Conservation (phyloP, 1,140 invertebrate genomes). For the Cotesia typhae region DNA sequence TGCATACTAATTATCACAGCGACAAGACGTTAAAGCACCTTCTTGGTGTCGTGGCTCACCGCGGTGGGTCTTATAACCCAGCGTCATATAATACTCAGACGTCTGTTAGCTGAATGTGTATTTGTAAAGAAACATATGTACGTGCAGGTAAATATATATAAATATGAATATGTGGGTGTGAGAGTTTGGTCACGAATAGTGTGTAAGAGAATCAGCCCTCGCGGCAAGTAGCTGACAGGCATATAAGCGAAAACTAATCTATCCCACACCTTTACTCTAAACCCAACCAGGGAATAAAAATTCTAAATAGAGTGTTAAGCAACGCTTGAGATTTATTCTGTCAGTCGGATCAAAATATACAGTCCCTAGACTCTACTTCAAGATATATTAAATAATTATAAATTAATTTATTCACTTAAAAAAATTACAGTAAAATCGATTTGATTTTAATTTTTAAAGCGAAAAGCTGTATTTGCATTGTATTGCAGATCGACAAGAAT, state of each 20-base stretch:
- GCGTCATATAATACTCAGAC: slow-evolving; percentile 4
- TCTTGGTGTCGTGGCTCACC: slow-evolving; percentile 10
- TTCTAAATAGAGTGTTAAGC: slow-evolving; percentile 52
- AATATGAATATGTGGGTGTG: neutral
- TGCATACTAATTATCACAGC: slow-evolving; percentile 22
- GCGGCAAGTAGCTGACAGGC: slow-evolving; percentile 52
- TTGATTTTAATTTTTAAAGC: too few species aligned
- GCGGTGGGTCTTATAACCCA: slow-evolving; percentile 3
- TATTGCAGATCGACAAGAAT: neutral
- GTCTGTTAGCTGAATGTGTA: neutral
- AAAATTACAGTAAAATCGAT: neutral
- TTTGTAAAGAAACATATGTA: neutral
- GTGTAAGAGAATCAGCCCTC: slow-evolving; percentile 32
- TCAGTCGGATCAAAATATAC: slow-evolving; percentile 2
- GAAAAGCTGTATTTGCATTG: neutral
- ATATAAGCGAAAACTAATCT: slow-evolving; percentile 53
- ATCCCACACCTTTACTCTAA: slow-evolving; percentile 50
- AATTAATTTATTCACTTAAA: too few species aligned
- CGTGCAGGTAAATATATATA: neutral
- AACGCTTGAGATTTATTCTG: slow-evolving; percentile 35
- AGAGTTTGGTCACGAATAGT: slow-evolving; percentile 10
- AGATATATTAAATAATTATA: neutral
- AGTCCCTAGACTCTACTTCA: neutral
- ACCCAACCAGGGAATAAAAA: slow-evolving; percentile 46
- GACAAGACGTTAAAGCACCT: slow-evolving; percentile 24